Base-by-base conservation (phyloP, 1,140 invertebrate genomes). In the Cydia strobilella region DNA sequence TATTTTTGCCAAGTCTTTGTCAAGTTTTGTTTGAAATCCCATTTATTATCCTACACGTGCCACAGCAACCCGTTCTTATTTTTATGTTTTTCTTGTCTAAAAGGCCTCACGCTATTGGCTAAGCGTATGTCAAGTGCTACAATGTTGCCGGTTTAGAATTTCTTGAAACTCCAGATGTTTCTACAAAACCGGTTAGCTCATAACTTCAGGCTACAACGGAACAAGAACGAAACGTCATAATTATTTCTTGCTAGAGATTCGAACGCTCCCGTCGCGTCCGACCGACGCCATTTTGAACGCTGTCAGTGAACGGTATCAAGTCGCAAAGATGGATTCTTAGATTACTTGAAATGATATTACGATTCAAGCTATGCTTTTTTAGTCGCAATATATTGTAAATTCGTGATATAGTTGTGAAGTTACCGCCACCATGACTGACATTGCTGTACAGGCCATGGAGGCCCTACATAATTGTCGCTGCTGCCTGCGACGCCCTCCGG, bases 281-380 rank as follows among this genome's bases (percentile, higher is more conserved):
- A 59, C 54, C 54, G 54, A 59, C 54, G 54, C 54, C 54, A 59
- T 59, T 59, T 59, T 59, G 54, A 59, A 59, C 54, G 54, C 54
- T 59, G 54, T 59, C 54, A 59, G 18, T 59, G 54, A 59, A 59
- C 54, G 54, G 54, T 20, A 59, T 59, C 54, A 23, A 59, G 20
- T 59, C 54, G 54, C 54, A 59, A 59, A 59, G 54, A 59, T 59
- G 54, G 54, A 59, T 59, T 59, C 54, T 59, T 23, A 59, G 54
- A 59, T 59, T 23, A 2, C 54, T 20, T 1, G 3, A 23, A 12
- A n/a, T 59, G 18, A 59, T 59, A 18, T 59, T 23, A 3, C 54
- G 54, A 23, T 59, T 20, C 15, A 59, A 59, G 20, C 20, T 59
- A 59, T 23, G 54, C 20, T 10, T 2, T 59, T 59, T 59, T 59